Conservation (phyloP, 2,797 vertebrate species). For the Leucoraja ocellata region DNA sequence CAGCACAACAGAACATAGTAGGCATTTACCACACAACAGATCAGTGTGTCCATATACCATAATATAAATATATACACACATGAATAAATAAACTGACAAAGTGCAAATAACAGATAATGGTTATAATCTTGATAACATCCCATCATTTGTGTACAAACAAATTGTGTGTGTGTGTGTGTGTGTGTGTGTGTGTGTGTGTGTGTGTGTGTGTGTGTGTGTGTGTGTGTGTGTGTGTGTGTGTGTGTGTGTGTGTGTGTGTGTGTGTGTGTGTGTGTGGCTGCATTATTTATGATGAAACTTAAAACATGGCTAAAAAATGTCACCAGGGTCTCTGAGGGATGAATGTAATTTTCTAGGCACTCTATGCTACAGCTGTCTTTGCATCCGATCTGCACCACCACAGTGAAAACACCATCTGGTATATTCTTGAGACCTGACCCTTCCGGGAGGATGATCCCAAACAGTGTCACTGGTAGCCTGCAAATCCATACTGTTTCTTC, state of each 20-base stretch:
- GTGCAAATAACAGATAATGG: no score
- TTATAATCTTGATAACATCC: background rate
- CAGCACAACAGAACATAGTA: no score
- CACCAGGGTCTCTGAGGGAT: conserved; percentile 7
- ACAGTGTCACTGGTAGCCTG: background rate
- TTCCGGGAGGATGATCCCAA: background rate
- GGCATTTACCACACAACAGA: no score
- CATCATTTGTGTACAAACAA: background rate
- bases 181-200: background rate
- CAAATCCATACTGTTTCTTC: background rate
- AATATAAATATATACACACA: no score
- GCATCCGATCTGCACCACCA: background rate
- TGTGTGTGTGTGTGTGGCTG: background rate
- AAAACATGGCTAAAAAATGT: conserved; percentile 11
- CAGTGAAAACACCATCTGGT: background rate
- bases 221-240: no score
- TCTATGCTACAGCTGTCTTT: background rate
- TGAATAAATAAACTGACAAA: no score
- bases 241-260: no score
- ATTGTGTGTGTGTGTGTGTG: background rate
- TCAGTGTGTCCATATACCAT: no score
- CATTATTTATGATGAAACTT: background rate
- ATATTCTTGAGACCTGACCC: background rate
- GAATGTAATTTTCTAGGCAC: background rate
- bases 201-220: background rate